Evolutionary conservation across 2,797 vertebrate genomes (phyloP), one percentile per base, ranked within the genome.

Genomic region (Semaprochilodus insignis): DNA sequence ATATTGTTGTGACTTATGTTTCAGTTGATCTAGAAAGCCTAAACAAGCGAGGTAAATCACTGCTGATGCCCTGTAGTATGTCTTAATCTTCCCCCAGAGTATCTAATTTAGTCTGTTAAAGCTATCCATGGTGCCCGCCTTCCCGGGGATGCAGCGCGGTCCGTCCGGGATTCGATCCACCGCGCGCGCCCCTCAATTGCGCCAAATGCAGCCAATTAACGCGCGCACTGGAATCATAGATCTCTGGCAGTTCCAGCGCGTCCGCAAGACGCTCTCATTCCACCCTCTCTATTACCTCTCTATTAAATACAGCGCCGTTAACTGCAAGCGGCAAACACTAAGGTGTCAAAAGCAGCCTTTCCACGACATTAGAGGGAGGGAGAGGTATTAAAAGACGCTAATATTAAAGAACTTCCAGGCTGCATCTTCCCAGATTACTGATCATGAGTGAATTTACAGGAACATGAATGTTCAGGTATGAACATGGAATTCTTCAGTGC

Each of bases 141-240:
- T 19, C 10, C 17, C 16, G 15, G n/a, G 70, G 74, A 25, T 36
- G 25, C 54, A 79, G 82, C 8, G 19, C 5, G 11, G 8, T 69
- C 0, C 1, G 77, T 84, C 73, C 86, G 74, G 76, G 78, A 93
- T 95, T 95, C 95, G 95, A 96, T 96, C 96, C 96, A 90, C 91
- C 93, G 91, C 92, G 94, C 91, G 94, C 91, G 93, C 92, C 92
- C 90, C 91, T 93, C 93, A 95, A 96, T 95, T 96, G 95, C 92
- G 92, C 91, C 95, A 96, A 97, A 97, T 93, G 94, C 92, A 94
- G 94, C 95, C 96, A 98, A 97, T 98, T 97, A 97, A 97, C 95
- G 92, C 89, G 90, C 90, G 88, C 93, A 93, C 92, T 90, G 75
- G 93, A 92, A 95, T 94, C 95, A 97, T 99, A 95, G 97, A 98